Evolutionary conservation across 2,113 vertebrate species (phyloP).

Genomic region (Microcebus murinus): DNA sequence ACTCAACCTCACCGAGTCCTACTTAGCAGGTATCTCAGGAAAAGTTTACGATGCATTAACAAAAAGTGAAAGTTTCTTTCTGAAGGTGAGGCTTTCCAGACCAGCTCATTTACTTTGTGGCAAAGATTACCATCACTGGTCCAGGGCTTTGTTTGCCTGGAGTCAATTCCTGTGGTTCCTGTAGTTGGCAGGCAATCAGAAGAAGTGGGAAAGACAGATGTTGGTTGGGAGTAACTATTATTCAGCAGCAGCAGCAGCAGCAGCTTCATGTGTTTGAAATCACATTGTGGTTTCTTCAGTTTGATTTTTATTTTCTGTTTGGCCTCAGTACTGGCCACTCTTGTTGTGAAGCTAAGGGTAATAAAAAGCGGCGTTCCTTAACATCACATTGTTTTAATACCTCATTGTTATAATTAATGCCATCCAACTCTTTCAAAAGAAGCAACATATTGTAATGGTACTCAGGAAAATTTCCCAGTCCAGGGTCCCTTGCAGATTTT

Average conservation of each 20-base stretch:
- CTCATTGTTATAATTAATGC: not conserved
- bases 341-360: slow-evolving; percentile 40
- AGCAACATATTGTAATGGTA: not conserved
- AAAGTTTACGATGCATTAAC: not conserved
- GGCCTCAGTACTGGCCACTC: slow-evolving; percentile 64
- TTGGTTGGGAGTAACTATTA: slow-evolving; percentile 72
- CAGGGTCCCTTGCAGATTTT: not conserved
- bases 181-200: slow-evolving; percentile 81
- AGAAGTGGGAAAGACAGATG: slow-evolving; percentile 76
- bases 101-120: slow-evolving; percentile 74
- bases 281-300: slow-evolving; percentile 65
- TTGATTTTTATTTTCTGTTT: slow-evolving; percentile 75
- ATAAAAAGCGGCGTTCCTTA: not conserved
- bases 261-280: slow-evolving; percentile 78
- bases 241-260: slow-evolving; percentile 49
- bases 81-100: slow-evolving; percentile 67
- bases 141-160: slow-evolving; percentile 78
- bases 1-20: not conserved
- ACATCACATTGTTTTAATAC: not conserved
- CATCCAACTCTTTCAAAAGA: not conserved
- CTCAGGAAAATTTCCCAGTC: not conserved
- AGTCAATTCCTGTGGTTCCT: slow-evolving; percentile 84
- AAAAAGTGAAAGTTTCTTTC: slow-evolving; percentile 27
- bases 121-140: slow-evolving; percentile 66
- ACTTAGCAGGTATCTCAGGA: not conserved